Conservation (phyloP, 2,797 vertebrate genomes). For the Pseudopleuronectes americanus region DNA sequence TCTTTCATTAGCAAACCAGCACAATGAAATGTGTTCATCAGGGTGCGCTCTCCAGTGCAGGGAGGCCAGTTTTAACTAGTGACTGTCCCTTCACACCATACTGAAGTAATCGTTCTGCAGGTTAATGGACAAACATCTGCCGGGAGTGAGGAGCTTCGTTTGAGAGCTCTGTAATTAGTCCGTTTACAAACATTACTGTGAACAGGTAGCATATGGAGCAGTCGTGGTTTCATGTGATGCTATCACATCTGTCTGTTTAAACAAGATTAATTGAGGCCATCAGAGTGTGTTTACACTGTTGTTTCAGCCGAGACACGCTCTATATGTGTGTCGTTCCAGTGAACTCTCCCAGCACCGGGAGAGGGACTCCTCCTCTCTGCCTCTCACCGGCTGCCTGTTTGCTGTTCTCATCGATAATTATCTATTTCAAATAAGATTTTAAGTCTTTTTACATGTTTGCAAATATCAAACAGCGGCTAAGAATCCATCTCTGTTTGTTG, state of each 20-base stretch:
- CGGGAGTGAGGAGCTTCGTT: constrained; percentile 59
- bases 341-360: constrained; percentile 15
- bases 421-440: constrained; percentile 13
- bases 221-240: constrained; percentile 71
- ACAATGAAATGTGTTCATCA: background rate
- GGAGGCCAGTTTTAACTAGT: background rate
- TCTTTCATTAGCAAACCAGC: background rate
- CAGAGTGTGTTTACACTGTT: constrained; percentile 60
- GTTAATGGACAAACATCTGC: constrained; percentile 78
- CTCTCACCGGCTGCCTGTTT: background rate
- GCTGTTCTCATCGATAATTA: constrained; percentile 5
- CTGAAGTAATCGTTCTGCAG: constrained; percentile 54
- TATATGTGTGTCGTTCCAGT: constrained; percentile 22
- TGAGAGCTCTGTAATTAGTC: constrained; percentile 74
- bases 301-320: constrained; percentile 38
- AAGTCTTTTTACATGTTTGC: constrained; percentile 14
- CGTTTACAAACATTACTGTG: constrained; percentile 66
- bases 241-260: constrained; percentile 78
- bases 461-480: background rate
- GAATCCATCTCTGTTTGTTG: constrained; percentile 26
- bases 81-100: constrained; percentile 47
- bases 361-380: constrained; percentile 7
- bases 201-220: constrained; percentile 82
- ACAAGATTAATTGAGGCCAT: constrained; percentile 77
- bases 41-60: background rate